Base-by-base conservation (phyloP, 2,888 invertebrate species). In the Ophioninae sp. region DNA sequence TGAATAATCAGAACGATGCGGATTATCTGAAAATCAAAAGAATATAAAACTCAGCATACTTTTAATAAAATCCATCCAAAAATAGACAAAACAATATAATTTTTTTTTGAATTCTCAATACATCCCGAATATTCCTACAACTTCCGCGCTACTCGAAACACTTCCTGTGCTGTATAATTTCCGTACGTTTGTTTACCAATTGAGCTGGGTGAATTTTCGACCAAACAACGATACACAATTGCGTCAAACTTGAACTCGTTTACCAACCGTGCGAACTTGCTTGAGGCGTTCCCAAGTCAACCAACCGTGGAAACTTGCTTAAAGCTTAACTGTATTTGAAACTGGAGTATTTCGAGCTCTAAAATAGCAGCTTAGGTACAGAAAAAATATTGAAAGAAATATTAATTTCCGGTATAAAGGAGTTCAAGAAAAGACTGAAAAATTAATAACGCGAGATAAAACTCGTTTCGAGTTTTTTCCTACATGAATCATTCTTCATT, bases 401-500 rank as follows among this genome's bases (percentile, higher is more conserved):
- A 81, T 79, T 78, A 76, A 61, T 76, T 74, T 63, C 71, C 74
- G 72, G 79, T 79, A 85, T 67, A 82, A 79, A 72, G 44, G 22
- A 23, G 13, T 2, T 5, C n/a, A 64, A 22, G 10, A n/a, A n/a
- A 20, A 8, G 9, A 7, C 23, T 20, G 23, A 63, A 68, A 74
- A 73, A 22, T 39, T 13, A 41, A 59, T 75, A 67, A 82, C 75
- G 68, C 71, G 81, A 83, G 20, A 41, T 65, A 22, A 59, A 59
- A 80, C 79, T 58, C 30, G 30, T 71, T 2, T 20, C 9, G 44
- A 10, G 44, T 30, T n/a, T n/a, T 65, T 61, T 76, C 6, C 2
- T 51, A 37, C 51, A n/a, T 37, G 1, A 22, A 8, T 80, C 44
- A 22, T 37, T 61, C 9, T 30, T 10, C 3, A 2, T 73, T 58